Conservation (phyloP, 2,888 invertebrate genomes). For the Eupithecia dodoneata region DNA sequence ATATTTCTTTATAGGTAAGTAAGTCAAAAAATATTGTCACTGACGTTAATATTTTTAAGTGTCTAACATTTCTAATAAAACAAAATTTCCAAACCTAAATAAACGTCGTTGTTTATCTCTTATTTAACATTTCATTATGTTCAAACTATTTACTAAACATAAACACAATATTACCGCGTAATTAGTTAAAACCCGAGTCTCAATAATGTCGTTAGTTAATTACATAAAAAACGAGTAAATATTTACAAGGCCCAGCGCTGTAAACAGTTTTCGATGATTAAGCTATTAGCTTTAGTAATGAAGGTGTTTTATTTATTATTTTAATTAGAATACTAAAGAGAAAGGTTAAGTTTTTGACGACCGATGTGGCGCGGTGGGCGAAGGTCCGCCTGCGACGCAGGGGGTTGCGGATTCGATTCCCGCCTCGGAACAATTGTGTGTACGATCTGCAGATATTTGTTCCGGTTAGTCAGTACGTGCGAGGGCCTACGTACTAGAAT, state of each 20-base stretch:
- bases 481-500: too few relatives aligned
- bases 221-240: constrained; percentile 2
- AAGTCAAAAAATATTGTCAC: neutral
- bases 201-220: neutral
- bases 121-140: neutral
- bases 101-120: neutral
- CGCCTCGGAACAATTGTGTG: too few relatives aligned
- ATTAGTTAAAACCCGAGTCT: neutral
- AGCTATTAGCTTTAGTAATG: neutral
- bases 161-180: neutral
- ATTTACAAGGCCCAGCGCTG: constrained; percentile 1
- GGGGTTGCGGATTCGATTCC: too few relatives aligned
- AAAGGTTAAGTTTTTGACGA: neutral
- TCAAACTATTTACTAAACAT: neutral
- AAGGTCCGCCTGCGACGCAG: too few relatives aligned
- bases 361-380: too few relatives aligned
- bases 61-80: neutral
- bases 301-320: neutral
- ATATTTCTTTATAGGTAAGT: too few relatives aligned
- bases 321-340: neutral
- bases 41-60: neutral
- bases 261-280: neutral
- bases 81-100: neutral
- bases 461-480: too few relatives aligned
- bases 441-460: too few relatives aligned